These are phyloP conservation scores for Cerastis leucographa DNA, from an alignment of 2,888 invertebrate species.

Conservation along the genomic window DNA sequence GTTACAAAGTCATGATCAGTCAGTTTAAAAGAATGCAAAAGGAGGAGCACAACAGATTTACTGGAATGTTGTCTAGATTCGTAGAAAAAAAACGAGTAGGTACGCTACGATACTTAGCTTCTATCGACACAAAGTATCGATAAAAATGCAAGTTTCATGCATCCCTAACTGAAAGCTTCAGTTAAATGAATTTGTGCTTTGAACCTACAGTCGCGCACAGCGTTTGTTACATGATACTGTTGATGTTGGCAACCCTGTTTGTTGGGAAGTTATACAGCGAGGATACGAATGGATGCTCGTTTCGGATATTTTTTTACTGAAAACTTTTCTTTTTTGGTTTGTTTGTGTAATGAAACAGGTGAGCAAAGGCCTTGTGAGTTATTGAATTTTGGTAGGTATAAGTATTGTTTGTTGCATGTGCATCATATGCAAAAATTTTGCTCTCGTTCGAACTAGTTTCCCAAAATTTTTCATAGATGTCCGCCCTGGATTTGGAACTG, in stretches of 20 bases:
- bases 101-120: background rate
- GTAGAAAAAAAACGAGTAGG: background rate
- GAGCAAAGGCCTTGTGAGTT: background rate
- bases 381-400: background rate
- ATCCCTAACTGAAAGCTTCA: constrained; percentile 44
- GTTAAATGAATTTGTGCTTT: constrained; percentile 66
- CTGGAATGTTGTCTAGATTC: background rate
- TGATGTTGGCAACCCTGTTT: constrained; percentile 44
- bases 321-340: background rate
- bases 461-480: background rate
- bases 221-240: constrained; percentile 47
- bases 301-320: background rate
- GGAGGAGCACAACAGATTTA: background rate
- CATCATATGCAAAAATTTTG: background rate
- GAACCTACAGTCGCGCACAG: constrained; percentile 45
- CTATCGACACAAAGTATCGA: background rate
- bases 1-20: background rate
- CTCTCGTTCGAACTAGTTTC: background rate
- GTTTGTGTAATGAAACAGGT: background rate
- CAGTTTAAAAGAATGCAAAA: background rate
- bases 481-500: background rate
- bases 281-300: background rate
- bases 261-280: constrained; percentile 3
- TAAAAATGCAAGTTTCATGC: background rate
- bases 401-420: background rate